Percentiles rank a stretch among this genome's conserved stretches.
These are phyloP conservation scores for Sarcophaga carnaria DNA, from an alignment of 2,888 invertebrate species.

Conservation along the genomic window DNA sequence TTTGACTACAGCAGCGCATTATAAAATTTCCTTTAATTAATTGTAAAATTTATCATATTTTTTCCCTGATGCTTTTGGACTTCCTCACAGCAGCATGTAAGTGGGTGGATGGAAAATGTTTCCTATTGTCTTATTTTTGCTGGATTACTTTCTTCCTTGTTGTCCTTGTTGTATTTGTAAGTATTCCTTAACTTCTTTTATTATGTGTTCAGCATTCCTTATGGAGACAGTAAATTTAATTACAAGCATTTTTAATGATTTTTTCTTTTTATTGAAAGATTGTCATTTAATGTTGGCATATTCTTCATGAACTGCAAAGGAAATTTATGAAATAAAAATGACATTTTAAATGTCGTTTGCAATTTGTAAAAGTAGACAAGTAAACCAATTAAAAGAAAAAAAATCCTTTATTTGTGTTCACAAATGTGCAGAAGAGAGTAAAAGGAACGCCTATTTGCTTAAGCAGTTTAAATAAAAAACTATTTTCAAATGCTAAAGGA, in stretches of 20 bases:
- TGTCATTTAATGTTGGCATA: not conserved
- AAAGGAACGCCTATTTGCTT: not conserved
- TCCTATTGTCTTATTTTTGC: not conserved
- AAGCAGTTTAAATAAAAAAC: too few relatives aligned
- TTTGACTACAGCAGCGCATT: slow-evolving; percentile 53
- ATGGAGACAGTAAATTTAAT: not conserved
- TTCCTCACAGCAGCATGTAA: not conserved
- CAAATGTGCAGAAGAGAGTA: not conserved
- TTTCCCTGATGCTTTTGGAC: not conserved
- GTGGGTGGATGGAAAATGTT: not conserved
- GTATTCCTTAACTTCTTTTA: not conserved
- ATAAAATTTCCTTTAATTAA: slow-evolving; percentile 67
- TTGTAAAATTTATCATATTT: slow-evolving; percentile 64
- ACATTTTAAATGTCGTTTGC: not conserved
- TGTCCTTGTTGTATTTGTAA: not conserved
- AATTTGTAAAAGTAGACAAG: not conserved
- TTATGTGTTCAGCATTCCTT: not conserved
- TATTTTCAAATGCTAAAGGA: too few relatives aligned
- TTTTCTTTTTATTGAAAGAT: not conserved
- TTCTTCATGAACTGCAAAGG: not conserved
- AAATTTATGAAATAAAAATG: not conserved
- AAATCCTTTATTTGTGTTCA: not conserved
- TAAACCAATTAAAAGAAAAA: not conserved
- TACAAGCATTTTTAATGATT: not conserved
- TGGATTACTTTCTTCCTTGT: not conserved